Percentiles rank a stretch among this genome's conserved stretches.
Conservation (phyloP, 2,888 invertebrate genomes). For the Chromoteleia sp. region DNA sequence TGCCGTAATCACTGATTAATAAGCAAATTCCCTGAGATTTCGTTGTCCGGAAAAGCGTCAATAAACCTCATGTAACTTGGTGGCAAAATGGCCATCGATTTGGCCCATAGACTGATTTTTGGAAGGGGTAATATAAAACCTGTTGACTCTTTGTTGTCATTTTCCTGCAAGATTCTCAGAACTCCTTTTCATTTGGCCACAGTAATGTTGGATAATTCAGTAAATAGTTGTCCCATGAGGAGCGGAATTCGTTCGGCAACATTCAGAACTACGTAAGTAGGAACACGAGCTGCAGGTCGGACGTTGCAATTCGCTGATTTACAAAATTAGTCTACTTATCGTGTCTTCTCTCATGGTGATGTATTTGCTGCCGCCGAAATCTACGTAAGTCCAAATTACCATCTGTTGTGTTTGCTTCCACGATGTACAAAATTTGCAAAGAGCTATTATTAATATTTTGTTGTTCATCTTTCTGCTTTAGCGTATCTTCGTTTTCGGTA, state of each 20-base stretch:
- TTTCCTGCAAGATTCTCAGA: slow-evolving; percentile 21
- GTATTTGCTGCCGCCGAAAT: too few species aligned
- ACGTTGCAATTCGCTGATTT: too few species aligned
- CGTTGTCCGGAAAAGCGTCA: neutral
- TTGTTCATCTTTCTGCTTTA: too few species aligned
- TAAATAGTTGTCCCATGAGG: slow-evolving; percentile 35
- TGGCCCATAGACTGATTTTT: slow-evolving; percentile 21
- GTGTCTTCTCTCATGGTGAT: slow-evolving; percentile 10
- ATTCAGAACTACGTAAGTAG: slow-evolving; percentile 29
- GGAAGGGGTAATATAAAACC: slow-evolving; percentile 6
- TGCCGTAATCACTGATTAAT: slow-evolving; percentile 19
- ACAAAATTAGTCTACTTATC: too few species aligned
- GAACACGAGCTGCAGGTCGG: neutral
- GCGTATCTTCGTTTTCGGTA: too few species aligned
- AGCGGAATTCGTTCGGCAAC: slow-evolving; percentile 21
- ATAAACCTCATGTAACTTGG: slow-evolving; percentile 26
- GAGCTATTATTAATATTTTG: too few species aligned
- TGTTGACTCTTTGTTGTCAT: neutral
- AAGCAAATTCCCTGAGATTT: slow-evolving; percentile 1
- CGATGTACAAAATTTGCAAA: too few species aligned
- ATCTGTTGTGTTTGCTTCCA: too few species aligned
- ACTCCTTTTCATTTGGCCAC: neutral
- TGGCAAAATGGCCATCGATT: slow-evolving; percentile 26
- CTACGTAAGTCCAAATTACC: too few species aligned
- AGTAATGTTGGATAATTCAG: slow-evolving; percentile 7